Base-by-base conservation (phyloP, 2,888 invertebrate genomes). In the Plebejus argus region DNA sequence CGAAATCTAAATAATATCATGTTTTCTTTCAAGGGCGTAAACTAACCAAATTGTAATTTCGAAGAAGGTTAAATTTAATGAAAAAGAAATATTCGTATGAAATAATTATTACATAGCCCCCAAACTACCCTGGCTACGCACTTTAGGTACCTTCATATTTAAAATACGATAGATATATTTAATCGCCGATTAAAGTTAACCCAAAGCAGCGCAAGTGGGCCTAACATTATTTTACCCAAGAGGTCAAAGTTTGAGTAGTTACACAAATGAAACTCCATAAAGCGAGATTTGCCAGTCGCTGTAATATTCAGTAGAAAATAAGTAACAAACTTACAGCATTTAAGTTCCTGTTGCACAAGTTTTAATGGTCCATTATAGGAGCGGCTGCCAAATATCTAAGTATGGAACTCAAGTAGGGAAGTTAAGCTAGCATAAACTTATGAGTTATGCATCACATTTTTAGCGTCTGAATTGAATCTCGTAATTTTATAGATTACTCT, bases 251-350 rank as follows among this genome's bases (percentile, higher is more conserved):
- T 83, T 78, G 81, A 82, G 81, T 80, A 82, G 80, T 80, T 81
- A 79, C 83, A 80, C 82, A 84, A 83, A 85, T 85, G 83, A 83
- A 83, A 84, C 82, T 83, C 82, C 15, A 53, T 23, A 28, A 74
- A 74, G 74, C 10, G n/a, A 23, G 39, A 72, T 72, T 72, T 23
- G 72, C 39, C 45, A 49, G 53, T 53, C 1, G 15, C 49, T 53
- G 23, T 74, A 53, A 49, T 74, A 74, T 74, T 53, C 28, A 74
- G 28, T 49, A 49, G 74, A 28, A 74, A 74, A 74, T 72, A 39
- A 20, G 39, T 53, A 53, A 61, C 23, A 72, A 72, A 72, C 45
- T 72, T 49, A 49, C n/a, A 71, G 20, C 23, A 35, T 72, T 72
- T 23, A 74, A 53, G 49, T 74, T 28, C 7, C 45, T 49, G 53